Conservation (phyloP, 2,113 vertebrate species). For the Etia nguti region DNA sequence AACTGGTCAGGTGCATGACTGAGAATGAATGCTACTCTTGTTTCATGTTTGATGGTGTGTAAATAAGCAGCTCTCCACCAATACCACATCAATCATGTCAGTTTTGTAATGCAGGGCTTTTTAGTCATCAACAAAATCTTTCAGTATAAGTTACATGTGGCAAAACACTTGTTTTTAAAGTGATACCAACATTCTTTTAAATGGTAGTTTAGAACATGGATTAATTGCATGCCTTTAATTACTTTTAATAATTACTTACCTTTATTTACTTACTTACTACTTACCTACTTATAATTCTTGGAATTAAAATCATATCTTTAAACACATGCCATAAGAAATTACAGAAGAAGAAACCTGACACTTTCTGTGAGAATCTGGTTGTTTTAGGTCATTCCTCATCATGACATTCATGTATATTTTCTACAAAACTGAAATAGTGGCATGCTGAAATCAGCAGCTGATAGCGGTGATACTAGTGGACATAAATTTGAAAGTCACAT, state of each 20-base stretch:
- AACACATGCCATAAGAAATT: background rate
- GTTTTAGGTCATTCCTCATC: background rate
- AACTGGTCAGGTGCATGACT: background rate
- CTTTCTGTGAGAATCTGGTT: background rate
- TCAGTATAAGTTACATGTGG: background rate
- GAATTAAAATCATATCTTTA: background rate
- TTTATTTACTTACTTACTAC: background rate
- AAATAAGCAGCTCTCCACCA: background rate
- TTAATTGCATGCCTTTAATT: background rate
- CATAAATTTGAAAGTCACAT: background rate
- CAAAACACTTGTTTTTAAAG: background rate
- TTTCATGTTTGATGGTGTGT: background rate
- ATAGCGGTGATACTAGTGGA: background rate
- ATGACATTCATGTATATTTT: background rate
- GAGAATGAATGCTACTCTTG: background rate
- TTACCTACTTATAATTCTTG: background rate
- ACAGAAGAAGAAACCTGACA: background rate
- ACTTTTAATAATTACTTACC: background rate
- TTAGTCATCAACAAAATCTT: background rate
- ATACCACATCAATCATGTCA: background rate
- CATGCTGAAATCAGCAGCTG: background rate
- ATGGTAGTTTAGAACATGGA: background rate
- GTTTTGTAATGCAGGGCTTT: background rate
- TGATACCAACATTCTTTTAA: background rate
- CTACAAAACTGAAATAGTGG: background rate